Conservation (phyloP, 2,113 vertebrate species). For the Stigmatopora nigra region DNA sequence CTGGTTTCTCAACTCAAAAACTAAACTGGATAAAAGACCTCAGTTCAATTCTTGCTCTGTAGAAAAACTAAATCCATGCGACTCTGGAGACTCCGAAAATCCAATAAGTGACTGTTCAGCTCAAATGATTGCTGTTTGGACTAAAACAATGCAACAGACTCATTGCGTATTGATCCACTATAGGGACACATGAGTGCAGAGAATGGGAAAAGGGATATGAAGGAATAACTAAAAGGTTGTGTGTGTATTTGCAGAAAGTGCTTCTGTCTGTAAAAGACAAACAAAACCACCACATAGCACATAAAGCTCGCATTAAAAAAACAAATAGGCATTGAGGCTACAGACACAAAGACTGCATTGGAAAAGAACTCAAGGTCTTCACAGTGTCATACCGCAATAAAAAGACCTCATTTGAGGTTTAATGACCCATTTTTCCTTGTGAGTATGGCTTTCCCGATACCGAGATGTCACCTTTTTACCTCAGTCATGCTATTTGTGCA, state of each 20-base stretch:
- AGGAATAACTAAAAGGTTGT: conserved; percentile 5
- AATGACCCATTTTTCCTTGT: conserved; percentile 50
- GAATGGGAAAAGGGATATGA: neutral
- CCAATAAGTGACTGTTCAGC: conserved; percentile 22
- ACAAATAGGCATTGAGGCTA: conserved; percentile 32
- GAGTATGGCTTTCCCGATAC: conserved; percentile 28
- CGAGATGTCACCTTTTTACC: conserved; percentile 45
- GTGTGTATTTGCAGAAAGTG: conserved; percentile 15
- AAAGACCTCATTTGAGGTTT: conserved; percentile 50
- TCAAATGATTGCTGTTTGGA: conserved; percentile 32
- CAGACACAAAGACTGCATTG: conserved; percentile 39
- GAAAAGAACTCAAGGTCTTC: conserved; percentile 43
- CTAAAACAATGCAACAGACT: conserved; percentile 23
- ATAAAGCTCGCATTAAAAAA: conserved; percentile 22
- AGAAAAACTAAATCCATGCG: conserved; percentile 2
- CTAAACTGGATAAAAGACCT: neutral
- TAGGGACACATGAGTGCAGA: neutral
- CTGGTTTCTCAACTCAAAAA: neutral
- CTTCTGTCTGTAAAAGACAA: conserved; percentile 10
- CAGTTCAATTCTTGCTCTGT: conserved; percentile 4
- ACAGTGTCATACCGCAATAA: conserved; percentile 27
- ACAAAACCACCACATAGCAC: conserved; percentile 1
- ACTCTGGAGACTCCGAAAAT: conserved; percentile 16
- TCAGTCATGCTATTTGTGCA: conserved; percentile 34
- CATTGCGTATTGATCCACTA: conserved; percentile 31